These are phyloP conservation scores for Lysandra bellargus DNA, from an alignment of 2,888 invertebrate genomes.

Conservation along the genomic window DNA sequence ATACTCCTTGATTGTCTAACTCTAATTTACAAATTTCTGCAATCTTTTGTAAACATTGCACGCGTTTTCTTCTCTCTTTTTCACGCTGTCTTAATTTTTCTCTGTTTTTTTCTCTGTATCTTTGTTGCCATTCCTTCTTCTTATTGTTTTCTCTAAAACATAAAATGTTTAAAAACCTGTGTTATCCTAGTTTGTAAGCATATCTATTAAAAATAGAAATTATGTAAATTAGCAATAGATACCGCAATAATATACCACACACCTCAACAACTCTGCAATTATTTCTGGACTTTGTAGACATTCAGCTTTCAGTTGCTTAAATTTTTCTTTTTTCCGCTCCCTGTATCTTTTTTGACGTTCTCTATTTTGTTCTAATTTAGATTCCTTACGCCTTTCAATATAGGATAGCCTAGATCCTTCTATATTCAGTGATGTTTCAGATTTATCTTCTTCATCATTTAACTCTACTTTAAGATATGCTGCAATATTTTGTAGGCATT, in stretches of 20 bases:
- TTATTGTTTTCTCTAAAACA: constrained; percentile 34
- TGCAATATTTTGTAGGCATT: constrained; percentile 41
- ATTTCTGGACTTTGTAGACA: constrained; percentile 20
- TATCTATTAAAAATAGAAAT: background rate
- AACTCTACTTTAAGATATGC: constrained; percentile 42
- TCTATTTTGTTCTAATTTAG: constrained; percentile 19
- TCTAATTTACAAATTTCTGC: constrained; percentile 21
- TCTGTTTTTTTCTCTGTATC: constrained; percentile 46
- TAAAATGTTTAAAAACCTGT: background rate
- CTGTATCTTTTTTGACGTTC: constrained; percentile 31
- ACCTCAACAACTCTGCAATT: constrained; percentile 32
- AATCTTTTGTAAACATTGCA: constrained; percentile 30
- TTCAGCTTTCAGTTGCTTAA: background rate
- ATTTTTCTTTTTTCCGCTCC: constrained; percentile 7
- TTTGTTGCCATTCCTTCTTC: constrained; percentile 42
- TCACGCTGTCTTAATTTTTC: constrained; percentile 43
- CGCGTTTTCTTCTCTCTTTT: constrained; percentile 42
- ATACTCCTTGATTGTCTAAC: background rate
- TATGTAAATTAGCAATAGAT: background rate
- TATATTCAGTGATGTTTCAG: background rate
- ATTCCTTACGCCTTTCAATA: background rate
- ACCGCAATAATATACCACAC: background rate
- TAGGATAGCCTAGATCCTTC: background rate
- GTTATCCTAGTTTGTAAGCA: background rate
- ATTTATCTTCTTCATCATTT: constrained; percentile 38